These are phyloP conservation scores for Sciaenops ocellatus DNA, from an alignment of 2,797 vertebrate genomes.

Conservation along the genomic window DNA sequence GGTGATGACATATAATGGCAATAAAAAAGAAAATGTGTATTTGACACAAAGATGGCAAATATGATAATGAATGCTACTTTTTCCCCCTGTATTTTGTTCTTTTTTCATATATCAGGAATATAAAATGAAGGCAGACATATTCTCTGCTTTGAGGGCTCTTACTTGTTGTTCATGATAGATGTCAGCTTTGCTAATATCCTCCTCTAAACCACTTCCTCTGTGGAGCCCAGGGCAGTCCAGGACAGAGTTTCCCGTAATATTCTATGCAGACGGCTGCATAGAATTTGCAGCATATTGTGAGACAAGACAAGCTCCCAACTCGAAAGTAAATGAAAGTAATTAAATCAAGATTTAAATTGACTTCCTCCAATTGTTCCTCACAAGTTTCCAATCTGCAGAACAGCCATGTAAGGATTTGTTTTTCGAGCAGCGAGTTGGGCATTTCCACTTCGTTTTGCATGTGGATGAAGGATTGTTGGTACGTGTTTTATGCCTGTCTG, in stretches of 20 bases:
- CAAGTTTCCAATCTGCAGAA: neutral
- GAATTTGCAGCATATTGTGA: neutral
- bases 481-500: slow-evolving; percentile 20
- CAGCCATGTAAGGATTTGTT: neutral
- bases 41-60: slow-evolving; percentile 6
- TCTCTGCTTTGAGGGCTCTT: slow-evolving; percentile 16
- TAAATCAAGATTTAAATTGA: neutral
- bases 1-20: neutral
- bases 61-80: neutral
- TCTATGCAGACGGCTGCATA: too few relatives aligned
- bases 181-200: too few relatives aligned
- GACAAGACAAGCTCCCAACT: neutral
- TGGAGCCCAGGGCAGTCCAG: too few relatives aligned
- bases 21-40: slow-evolving; percentile 2
- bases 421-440: slow-evolving; percentile 1
- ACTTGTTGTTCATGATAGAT: too few relatives aligned
- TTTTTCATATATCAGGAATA: slow-evolving; percentile 24
- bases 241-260: too few relatives aligned
- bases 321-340: neutral
- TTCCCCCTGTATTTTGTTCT: neutral
- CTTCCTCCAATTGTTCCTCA: neutral
- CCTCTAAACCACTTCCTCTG: too few relatives aligned
- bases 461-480: slow-evolving; percentile 25
- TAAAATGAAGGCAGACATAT: slow-evolving; percentile 3
- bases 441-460: slow-evolving; percentile 34